phyloP scores from a whole-genome alignment of 1,140 invertebrate species.

The Calosoma granatense region DNA sequence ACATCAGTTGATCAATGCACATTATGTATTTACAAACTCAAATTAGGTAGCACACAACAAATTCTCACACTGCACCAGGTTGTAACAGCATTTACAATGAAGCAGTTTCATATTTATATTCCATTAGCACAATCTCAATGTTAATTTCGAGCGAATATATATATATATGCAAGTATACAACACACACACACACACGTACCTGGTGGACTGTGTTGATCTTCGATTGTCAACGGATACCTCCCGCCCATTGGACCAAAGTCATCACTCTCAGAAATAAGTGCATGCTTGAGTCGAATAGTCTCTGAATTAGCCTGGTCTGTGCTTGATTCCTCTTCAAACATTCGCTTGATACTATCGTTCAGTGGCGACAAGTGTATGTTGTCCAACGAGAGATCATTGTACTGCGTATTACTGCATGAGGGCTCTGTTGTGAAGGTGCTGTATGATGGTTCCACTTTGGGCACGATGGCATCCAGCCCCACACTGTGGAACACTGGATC shows the following conservation, averaged over 20 bases:
- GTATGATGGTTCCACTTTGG: neutral
- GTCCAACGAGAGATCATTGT: neutral
- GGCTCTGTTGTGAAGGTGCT: neutral
- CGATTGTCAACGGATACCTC: constrained; percentile 57
- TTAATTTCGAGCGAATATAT: neutral
- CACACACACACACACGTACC: constrained; percentile 30
- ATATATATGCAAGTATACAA: neutral
- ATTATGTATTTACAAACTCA: too few species aligned
- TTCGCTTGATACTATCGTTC: constrained; percentile 1
- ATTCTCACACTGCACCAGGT: too few species aligned
- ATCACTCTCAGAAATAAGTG: constrained; percentile 51
- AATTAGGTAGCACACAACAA: too few species aligned
- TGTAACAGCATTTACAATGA: too few species aligned
- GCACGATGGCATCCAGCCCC: neutral
- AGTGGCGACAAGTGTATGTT: constrained; percentile 4
- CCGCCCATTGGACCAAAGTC: constrained; percentile 50
- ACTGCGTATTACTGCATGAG: neutral
- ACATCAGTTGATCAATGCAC: too few species aligned
- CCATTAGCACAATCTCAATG: neutral
- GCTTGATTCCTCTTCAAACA: neutral
- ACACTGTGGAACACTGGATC: neutral
- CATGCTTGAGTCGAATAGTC: constrained; percentile 43
- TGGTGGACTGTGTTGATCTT: constrained; percentile 55
- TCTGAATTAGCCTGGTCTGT: neutral
- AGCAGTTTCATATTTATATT: too few species aligned